Evolutionary conservation across 1,140 invertebrate species (phyloP).

Genomic region (roundworm (Caenorhabditis elegans)): DNA sequence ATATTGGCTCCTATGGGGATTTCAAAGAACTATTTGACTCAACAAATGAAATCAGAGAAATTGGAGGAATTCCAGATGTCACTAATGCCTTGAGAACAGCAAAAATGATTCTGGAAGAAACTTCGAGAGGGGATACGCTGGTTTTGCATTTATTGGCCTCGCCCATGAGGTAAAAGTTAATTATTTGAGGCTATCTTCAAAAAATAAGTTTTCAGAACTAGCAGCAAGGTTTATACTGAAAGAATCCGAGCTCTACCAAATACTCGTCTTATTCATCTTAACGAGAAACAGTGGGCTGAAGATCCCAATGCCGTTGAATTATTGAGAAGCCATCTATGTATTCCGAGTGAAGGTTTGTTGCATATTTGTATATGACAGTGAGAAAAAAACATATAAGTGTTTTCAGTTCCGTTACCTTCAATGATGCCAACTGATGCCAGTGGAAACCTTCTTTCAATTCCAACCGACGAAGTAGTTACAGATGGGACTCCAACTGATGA

Average conservation of each 20-base stretch:
- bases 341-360: background rate
- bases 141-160: constrained; percentile 33
- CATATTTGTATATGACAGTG: no score
- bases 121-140: background rate
- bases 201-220: background rate
- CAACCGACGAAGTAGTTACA: background rate
- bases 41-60: constrained; percentile 40
- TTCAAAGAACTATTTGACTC: constrained; percentile 40
- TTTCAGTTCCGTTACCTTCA: constrained; percentile 5
- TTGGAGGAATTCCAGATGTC: constrained; percentile 35
- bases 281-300: constrained; percentile 22
- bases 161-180: constrained; percentile 9
- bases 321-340: constrained; percentile 13
- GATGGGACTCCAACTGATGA: constrained; percentile 30
- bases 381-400: no score
- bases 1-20: constrained; percentile 41
- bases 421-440: constrained; percentile 34
- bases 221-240: background rate
- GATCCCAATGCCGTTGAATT: constrained; percentile 8
- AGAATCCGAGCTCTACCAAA: background rate
- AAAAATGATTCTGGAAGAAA: constrained; percentile 30
- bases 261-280: background rate
- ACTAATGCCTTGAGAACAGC: constrained; percentile 32
- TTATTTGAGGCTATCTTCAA: no score
- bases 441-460: constrained; percentile 33